A percentile compares a stretch with the other conserved stretches of the same genome.
These are phyloP conservation scores for Phrynocephalus guinanensis DNA, from an alignment of 2,797 vertebrate genomes.

Conservation along the genomic window DNA sequence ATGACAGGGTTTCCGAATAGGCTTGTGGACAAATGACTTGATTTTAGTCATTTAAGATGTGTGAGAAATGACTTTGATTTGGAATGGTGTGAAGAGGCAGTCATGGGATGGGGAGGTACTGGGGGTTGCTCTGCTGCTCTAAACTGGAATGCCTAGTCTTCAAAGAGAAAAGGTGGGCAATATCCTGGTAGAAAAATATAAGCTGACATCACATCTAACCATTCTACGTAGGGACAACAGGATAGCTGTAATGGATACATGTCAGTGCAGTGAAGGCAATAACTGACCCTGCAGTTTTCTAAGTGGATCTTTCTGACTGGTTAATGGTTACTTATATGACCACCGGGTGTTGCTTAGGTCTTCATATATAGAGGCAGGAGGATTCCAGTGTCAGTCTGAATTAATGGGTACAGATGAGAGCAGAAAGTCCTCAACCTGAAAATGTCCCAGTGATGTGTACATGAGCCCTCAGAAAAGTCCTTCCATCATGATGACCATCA, in stretches of 20 bases:
- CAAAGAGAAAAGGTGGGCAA: not conserved
- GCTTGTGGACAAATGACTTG: not conserved
- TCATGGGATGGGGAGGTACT: not conserved
- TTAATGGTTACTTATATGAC: not conserved
- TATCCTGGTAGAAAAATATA: not conserved
- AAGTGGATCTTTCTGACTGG: no score
- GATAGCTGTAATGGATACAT: not conserved
- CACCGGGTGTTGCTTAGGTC: not conserved
- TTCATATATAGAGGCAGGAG: not conserved
- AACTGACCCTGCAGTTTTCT: not conserved
- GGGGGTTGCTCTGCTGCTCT: not conserved
- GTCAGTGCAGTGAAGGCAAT: not conserved
- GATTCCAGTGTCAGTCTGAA: rapidly evolving
- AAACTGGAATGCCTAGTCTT: not conserved
- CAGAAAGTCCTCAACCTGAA: not conserved
- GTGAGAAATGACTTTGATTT: not conserved
- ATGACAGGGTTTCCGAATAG: not conserved
- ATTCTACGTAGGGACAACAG: not conserved
- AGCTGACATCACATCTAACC: not conserved
- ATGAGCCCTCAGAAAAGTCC: not conserved
- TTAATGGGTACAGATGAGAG: not conserved
- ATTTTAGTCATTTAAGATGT: not conserved
- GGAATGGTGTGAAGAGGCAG: not conserved
- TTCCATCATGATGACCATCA: not conserved
- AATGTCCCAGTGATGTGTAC: not conserved